Conservation (phyloP, 2,797 vertebrate genomes). For the Poeciliopsis infans region DNA sequence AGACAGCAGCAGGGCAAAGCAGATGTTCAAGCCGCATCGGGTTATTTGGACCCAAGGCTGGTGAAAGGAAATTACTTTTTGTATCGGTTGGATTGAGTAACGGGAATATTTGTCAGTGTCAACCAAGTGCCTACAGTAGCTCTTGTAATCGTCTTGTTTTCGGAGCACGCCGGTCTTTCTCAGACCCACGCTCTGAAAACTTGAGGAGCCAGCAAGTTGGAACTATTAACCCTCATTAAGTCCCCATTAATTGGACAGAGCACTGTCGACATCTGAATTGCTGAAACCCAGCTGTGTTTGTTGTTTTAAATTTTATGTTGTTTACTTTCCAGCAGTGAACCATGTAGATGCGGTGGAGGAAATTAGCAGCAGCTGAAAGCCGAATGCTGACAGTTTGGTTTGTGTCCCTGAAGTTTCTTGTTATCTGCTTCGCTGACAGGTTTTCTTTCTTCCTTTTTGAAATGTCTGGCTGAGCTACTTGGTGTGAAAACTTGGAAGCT, state of each 20-base stretch:
- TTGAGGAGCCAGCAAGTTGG: constrained; percentile 36
- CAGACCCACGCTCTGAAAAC: constrained; percentile 29
- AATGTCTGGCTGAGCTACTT: neutral
- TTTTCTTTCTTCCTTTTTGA: neutral
- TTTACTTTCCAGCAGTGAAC: constrained; percentile 19
- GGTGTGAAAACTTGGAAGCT: neutral
- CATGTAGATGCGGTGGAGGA: constrained; percentile 12
- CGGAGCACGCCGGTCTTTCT: constrained; percentile 5
- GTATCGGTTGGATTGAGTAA: constrained; percentile 37
- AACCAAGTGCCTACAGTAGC: constrained; percentile 1
- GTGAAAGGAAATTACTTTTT: constrained; percentile 28
- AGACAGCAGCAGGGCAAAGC: constrained; percentile 13
- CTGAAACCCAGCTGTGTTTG: constrained; percentile 12
- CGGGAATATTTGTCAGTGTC: constrained; percentile 47
- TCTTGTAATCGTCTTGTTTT: constrained; percentile 9
- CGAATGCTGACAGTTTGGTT: constrained; percentile 34
- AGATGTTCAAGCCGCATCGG: constrained; percentile 32
- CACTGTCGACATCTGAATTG: constrained; percentile 11
- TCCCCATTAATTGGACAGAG: constrained; percentile 41
- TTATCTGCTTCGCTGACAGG: neutral
- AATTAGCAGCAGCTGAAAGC: constrained; percentile 31
- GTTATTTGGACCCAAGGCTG: constrained; percentile 49
- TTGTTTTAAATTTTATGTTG: constrained; percentile 11
- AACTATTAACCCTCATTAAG: constrained; percentile 54
- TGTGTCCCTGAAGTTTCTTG: constrained; percentile 27